Base-by-base conservation (phyloP, 1,140 invertebrate genomes). In the Euborellia annulipes region DNA sequence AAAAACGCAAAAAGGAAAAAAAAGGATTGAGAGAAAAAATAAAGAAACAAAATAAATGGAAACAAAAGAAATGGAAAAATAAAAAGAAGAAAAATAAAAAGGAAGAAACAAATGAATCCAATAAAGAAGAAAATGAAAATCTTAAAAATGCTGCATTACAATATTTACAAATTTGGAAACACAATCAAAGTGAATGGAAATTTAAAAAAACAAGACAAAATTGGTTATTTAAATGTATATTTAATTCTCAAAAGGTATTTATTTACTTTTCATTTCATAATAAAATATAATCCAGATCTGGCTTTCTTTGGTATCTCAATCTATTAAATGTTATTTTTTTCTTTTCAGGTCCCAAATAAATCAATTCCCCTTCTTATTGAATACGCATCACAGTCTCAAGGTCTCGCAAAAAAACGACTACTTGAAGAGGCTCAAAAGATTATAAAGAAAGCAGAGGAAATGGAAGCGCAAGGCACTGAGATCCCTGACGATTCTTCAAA, bases 161-260 rank as follows among this genome's bases (percentile, higher is more conserved):
- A n/a, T 47, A 47, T 22, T 21, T 47, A 13, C 36, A 36, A 18
- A 42, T 3, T 36, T 85, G 82, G 82, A 78, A 81, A 60, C 65
- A 79, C 55, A 64, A 72, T 41, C 66, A 63, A 45, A 62, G 62
- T 42, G 70, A 79, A 53, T 85, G 82, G 82, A 84, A 81, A 57
- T 85, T 83, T 58, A 78, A 78, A 56, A 85, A 83, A 59, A 53
- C 77, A 1, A 75, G 71, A 46, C 82, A 84, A 62, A 70, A 76
- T n/a, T 82, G 78, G 70, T 60, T 85, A 17, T 71, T 75, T 34
- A 75, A 79, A 51, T 71, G 79, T 54, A 70, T 80, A 50, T 71
- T 82, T 39, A 70, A 76, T 51, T 54, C 67, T 36, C 54, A 62
- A 4, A 65, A 47, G 46, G 46, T 47, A 22, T 22, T 38, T 22